Evolutionary conservation across 2,888 invertebrate genomes (phyloP), one percentile per base, ranked within the genome.

Genomic region (Azorinus chamasolen): DNA sequence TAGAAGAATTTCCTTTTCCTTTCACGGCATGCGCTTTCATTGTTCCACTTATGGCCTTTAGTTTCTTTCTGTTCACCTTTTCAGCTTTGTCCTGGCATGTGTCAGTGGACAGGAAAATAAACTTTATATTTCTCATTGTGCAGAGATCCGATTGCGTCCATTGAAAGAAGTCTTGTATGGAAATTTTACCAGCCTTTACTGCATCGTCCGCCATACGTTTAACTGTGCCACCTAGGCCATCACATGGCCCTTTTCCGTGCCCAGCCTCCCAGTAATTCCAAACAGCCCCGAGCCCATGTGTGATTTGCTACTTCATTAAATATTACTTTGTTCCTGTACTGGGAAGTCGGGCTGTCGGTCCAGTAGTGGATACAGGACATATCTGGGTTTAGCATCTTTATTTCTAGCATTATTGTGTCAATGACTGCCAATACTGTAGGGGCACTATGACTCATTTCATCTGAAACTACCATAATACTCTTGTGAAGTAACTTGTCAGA

Each of bases 181-280:
- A 22, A 12, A 27, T 20, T 22, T 53, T 62, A 12, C 62, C 63
- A 43, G 39, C 41, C 8, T 27, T 39, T 25, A 51, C 25, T n/a
- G 53, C 53, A 12, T 27, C 25, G 46, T 71, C 63, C 4, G 71
- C 71, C 71, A 74, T 55, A 8, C 69, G 24, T n/a, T 74, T n/a
- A n/a, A n/a, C n/a, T n/a, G n/a, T n/a, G n/a, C n/a, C n/a, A n/a
- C n/a, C n/a, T n/a, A n/a, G n/a, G n/a, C n/a, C n/a, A n/a, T n/a
- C n/a, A n/a, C n/a, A n/a, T n/a, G n/a, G n/a, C n/a, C n/a, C n/a
- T n/a, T 79, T 76, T 1, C 71, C 71, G 45, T 76, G 70, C 10
- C 74, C 72, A 1, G 59, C 22, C 22, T 79, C 64, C 54, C 53
- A 79, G 55, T 55, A 72, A 48, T 74, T 79, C 81, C 81, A 81